phyloP scores from a whole-genome alignment of 2,888 invertebrate genomes.

The Hypomecis atomaria region DNA sequence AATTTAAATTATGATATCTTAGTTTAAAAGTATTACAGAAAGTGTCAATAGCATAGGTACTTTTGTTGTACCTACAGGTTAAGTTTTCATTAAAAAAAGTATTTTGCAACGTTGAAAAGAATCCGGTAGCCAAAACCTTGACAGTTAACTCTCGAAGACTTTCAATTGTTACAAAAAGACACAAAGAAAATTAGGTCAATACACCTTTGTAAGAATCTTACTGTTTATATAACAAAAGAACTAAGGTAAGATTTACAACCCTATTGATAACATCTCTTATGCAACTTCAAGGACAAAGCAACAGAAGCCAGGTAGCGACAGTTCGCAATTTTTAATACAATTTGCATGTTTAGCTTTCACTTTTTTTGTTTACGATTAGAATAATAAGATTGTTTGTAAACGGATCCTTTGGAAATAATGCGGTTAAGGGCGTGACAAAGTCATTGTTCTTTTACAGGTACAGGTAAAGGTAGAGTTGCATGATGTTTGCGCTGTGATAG shows the following conservation, averaged over 20 bases:
- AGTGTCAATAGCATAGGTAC: too few species aligned
- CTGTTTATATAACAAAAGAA: not conserved
- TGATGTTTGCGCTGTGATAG: slow-evolving; percentile 5
- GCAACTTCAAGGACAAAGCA: slow-evolving; percentile 53
- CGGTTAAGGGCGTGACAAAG: slow-evolving; percentile 20
- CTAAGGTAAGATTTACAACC: slow-evolving; percentile 63
- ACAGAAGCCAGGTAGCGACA: slow-evolving; percentile 21
- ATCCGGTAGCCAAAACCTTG: slow-evolving; percentile 38
- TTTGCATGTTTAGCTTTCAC: slow-evolving; percentile 78
- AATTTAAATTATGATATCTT: too few species aligned
- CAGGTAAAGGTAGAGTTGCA: slow-evolving; percentile 6
- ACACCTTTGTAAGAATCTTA: slow-evolving; percentile 43
- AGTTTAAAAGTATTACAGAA: too few species aligned
- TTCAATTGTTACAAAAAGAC: not conserved
- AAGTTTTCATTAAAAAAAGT: too few species aligned
- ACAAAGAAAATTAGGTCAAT: slow-evolving; percentile 60
- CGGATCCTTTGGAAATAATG: slow-evolving; percentile 44
- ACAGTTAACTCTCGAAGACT: slow-evolving; percentile 9
- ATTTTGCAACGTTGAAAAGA: not conserved
- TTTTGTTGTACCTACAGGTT: too few species aligned
- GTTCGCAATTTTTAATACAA: slow-evolving; percentile 39
- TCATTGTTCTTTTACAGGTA: slow-evolving; percentile 22
- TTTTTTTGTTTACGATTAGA: slow-evolving; percentile 67
- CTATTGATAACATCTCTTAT: slow-evolving; percentile 64
- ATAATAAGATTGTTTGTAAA: slow-evolving; percentile 57